phyloP scores from a whole-genome alignment of 2,797 vertebrate genomes.

The Gambusia yucatana region DNA sequence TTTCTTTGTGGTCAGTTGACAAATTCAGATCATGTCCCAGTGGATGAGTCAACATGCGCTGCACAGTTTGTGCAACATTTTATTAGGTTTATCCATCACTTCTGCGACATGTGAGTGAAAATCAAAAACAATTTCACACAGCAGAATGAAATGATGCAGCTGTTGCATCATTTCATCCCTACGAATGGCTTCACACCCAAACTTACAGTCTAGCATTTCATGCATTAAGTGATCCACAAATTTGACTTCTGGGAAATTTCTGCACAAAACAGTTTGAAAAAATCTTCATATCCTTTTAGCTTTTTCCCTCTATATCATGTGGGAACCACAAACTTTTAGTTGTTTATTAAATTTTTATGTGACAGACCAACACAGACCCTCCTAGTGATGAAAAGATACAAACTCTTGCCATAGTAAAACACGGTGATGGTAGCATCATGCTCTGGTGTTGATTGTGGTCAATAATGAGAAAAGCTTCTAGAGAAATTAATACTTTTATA shows the following conservation, averaged over 20 bases:
- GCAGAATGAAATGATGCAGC: not conserved
- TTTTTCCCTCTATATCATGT: not conserved
- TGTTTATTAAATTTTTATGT: not conserved
- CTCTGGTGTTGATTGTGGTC: not conserved
- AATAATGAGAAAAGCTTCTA: not conserved
- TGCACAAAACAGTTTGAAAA: not conserved
- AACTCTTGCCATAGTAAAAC: not conserved
- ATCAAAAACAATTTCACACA: not conserved
- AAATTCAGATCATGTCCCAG: not conserved
- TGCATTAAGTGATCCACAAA: not conserved
- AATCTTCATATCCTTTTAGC: not conserved
- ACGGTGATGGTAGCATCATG: not conserved
- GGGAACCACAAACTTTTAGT: not conserved
- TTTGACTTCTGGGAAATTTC: not conserved
- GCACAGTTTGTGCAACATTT: not conserved
- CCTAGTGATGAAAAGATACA: not conserved
- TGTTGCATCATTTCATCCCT: not conserved
- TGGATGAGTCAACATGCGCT: not conserved
- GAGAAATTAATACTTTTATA: not conserved
- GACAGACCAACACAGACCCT: not conserved
- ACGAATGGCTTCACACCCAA: not conserved
- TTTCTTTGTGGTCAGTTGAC: not conserved
- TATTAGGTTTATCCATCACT: not conserved
- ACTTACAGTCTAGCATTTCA: not conserved
- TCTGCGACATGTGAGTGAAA: not conserved